Base-by-base conservation (phyloP, 2,113 vertebrate genomes). In the Fulmarus glacialis region DNA sequence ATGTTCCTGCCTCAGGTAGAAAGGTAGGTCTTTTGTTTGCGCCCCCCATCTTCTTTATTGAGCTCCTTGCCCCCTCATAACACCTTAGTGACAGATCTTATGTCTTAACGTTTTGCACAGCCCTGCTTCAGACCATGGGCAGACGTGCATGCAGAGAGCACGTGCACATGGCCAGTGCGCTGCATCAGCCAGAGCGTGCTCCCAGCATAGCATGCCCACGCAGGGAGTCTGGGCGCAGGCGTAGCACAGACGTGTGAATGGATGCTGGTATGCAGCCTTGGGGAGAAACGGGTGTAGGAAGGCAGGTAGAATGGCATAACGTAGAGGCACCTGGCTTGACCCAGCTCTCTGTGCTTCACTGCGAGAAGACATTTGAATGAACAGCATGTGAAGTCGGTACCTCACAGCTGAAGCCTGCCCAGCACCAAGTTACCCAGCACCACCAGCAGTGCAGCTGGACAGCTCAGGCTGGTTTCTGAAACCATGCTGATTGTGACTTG, bases 81-180 rank as follows among this genome's bases (percentile, higher is more conserved):
- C 11, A 8, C 23, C 29, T 29, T 10, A 42, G 68, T n/a, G 67
- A 16, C 11, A 50, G 43, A 43, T 22, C 21, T 29, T 38, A 13
- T 6, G 45, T 29, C 55, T 73, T 21, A 16, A 16, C 3, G 1
- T 42, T 80, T 58, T 38, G 58, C 55, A 48, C 32, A 45, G 62
- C 27, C 34, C 40, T 30, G 38, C 87, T 52, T n/a, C 86, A 42
- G 56, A 6, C 11, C 52, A 36, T 8, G 2, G 8, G 30, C 27
- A n/a, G n/a, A 23, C 23, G 9, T 32, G n/a, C 32, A 3, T 1
- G 18, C 60, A 60, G 63, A 29, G 27, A 67, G 64, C 48, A 13
- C 3, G 0, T 9, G 48, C 59, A 10, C 15, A 3, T 0, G 2
- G 63, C 40, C 53, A 45, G 60, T 5, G 1, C 2, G 1, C 21